A percentile compares a stretch with the other conserved stretches of the same genome.
Conservation (phyloP, 1,140 invertebrate species). For the Papilio helenus region DNA sequence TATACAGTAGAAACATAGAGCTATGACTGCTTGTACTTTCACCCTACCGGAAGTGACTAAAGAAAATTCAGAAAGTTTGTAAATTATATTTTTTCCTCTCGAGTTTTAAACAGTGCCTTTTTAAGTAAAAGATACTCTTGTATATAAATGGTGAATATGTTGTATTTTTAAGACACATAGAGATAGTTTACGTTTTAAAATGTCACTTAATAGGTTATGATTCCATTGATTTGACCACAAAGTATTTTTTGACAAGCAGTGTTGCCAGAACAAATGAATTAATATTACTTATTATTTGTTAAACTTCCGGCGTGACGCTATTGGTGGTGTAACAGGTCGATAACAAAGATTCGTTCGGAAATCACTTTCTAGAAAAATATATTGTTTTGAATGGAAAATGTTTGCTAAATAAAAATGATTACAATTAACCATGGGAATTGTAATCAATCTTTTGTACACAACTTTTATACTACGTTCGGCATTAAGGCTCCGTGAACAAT, state of each 20-base stretch:
- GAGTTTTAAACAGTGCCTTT: background rate
- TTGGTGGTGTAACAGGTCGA: conserved; percentile 24
- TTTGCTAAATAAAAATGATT: background rate
- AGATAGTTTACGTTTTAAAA: background rate
- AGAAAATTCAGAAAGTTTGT: background rate
- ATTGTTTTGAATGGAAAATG: background rate
- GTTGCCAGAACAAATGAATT: background rate
- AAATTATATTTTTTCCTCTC: background rate
- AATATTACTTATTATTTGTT: conserved; percentile 11
- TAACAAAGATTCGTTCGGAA: background rate
- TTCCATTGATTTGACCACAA: background rate
- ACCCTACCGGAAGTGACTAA: background rate
- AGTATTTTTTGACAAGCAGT: background rate
- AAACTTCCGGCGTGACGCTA: conserved; percentile 14
- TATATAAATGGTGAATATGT: background rate
- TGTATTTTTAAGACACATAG: background rate
- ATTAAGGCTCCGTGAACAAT: background rate
- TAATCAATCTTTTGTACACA: no score
- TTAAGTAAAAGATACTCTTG: background rate
- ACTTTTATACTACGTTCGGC: background rate
- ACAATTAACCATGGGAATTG: background rate
- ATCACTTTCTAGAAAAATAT: background rate
- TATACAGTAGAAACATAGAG: conserved; percentile 35
- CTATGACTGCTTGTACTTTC: background rate
- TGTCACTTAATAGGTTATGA: background rate